A percentile compares a stretch with the other conserved stretches of the same genome.
Evolutionary conservation across 2,888 invertebrate genomes (phyloP).

Genomic region (Octodonta nipae): DNA sequence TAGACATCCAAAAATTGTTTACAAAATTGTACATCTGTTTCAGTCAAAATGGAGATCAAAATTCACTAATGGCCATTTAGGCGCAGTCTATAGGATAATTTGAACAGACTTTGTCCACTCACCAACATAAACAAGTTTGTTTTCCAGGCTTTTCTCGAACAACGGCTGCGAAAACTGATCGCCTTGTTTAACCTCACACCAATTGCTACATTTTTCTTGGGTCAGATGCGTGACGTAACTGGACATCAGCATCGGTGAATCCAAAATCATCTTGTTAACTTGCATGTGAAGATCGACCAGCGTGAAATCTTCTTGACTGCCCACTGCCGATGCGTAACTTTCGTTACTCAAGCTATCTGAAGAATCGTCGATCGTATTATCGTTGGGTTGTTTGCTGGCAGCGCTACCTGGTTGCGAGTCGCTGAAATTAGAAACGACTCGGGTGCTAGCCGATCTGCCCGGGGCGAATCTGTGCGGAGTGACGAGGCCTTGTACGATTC

Average conservation of each 20-base stretch:
- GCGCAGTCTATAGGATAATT: too few species aligned
- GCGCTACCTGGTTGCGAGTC: slow-evolving; percentile 6
- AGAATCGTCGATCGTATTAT: slow-evolving; percentile 34
- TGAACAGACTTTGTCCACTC: too few species aligned
- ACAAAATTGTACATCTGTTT: too few species aligned
- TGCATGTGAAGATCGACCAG: slow-evolving; percentile 89
- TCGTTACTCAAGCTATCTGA: slow-evolving; percentile 74
- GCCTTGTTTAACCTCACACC: slow-evolving; percentile 54
- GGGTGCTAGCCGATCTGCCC: slow-evolving; percentile 20
- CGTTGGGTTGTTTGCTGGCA: slow-evolving; percentile 9
- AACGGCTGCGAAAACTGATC: slow-evolving; percentile 69
- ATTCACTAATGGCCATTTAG: too few species aligned
- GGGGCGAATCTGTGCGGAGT: slow-evolving; percentile 30
- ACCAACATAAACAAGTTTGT: slow-evolving; percentile 61
- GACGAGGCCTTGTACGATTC: slow-evolving; percentile 31
- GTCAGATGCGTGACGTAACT: slow-evolving; percentile 87
- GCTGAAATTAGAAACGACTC: slow-evolving; percentile 7
- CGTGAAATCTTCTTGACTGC: slow-evolving; percentile 84
- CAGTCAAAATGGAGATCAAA: too few species aligned
- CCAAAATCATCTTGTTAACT: slow-evolving; percentile 68
- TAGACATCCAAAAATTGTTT: too few species aligned
- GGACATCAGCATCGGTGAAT: slow-evolving; percentile 87
- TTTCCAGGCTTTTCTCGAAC: slow-evolving; percentile 65
- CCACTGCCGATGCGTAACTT: slow-evolving; percentile 79
- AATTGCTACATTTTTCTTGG: slow-evolving; percentile 64